Evolutionary conservation across 2,113 vertebrate genomes (phyloP), one percentile per base, ranked within the genome.

Genomic region (Dolichallabes microphthalmus): DNA sequence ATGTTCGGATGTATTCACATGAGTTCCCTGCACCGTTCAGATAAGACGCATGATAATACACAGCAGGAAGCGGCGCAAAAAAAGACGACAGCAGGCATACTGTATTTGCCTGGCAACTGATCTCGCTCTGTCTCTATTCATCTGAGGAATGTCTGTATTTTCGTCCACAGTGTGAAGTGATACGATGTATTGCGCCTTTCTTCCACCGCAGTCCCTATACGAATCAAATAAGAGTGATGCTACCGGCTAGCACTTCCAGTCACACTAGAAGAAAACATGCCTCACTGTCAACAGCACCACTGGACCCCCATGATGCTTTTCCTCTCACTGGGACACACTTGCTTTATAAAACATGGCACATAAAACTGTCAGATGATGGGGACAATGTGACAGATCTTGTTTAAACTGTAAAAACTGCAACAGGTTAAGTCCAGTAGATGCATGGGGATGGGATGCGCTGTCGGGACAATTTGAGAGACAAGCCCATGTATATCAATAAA

Each of bases 11-110:
- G 32, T 82, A 86, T 86, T 88, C 68, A 75, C 25, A 45, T n/a
- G 57, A 60, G 75, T 27, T 83, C 74, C 74, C 83, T 82, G 35
- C 45, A 52, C 13, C 35, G 84, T 25, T 35, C 60, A 77, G 80
- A 86, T 69, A 39, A 84, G 66, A 64, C 58, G 20, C 76, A 84
- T 86, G 86, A 88, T 82, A 76, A 75, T 84, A 20, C 77, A 20
- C 85, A 84, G 87, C 85, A 53, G 82, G 87, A 88, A 82, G 55
- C 82, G 71, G 79, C 64, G 60, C 25, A 61, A 61, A 61, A 0
- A 66, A 76, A 76, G 35, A 76, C 19, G 45, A 77, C 73, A 57
- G 35, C 45, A 22, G 22, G 55, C 74, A 55, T 50, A n/a, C n/a
- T n/a, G n/a, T n/a, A 55, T 66, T 66, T 77, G 45, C 73, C 83